Evolutionary conservation across 2,797 vertebrate genomes (phyloP).

Genomic region (Megalops cyprinoides): DNA sequence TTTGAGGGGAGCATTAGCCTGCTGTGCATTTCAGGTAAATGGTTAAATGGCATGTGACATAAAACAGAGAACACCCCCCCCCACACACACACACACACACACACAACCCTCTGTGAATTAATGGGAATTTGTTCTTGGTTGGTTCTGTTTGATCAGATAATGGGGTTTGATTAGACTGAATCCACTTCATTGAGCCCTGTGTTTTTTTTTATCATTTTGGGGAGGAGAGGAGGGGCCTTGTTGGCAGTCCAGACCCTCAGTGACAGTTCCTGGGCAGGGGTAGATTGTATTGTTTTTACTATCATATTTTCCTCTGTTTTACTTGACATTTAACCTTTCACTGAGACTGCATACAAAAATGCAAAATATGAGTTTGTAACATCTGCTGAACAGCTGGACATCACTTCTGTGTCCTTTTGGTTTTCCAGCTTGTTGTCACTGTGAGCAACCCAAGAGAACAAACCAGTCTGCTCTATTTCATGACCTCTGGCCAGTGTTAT

Average conservation of each 20-base stretch:
- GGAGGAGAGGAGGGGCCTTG: no score
- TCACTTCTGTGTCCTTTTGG: not conserved
- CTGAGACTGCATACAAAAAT: not conserved
- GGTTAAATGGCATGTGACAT: not conserved
- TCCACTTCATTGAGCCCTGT: constrained; percentile 6
- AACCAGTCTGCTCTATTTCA: not conserved
- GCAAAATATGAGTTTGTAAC: not conserved
- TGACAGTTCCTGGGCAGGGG: no score
- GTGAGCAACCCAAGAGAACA: not conserved
- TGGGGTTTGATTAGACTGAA: constrained; percentile 18
- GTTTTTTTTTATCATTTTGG: not conserved
- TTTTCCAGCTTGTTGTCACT: not conserved
- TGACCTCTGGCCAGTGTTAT: not conserved
- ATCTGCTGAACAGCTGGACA: not conserved
- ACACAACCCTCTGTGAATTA: no score
- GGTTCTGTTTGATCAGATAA: constrained; percentile 22
- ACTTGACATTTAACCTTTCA: not conserved
- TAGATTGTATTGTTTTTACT: no score
- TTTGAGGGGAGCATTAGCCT: not conserved
- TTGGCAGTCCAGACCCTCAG: no score
- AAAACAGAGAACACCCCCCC: not conserved
- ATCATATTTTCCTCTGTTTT: no score
- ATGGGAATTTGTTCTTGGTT: constrained; percentile 6
- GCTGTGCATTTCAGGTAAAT: not conserved
- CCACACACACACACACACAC: no score